phyloP scores from a whole-genome alignment of 2,113 vertebrate genomes.

The Prunella fulvescens region DNA sequence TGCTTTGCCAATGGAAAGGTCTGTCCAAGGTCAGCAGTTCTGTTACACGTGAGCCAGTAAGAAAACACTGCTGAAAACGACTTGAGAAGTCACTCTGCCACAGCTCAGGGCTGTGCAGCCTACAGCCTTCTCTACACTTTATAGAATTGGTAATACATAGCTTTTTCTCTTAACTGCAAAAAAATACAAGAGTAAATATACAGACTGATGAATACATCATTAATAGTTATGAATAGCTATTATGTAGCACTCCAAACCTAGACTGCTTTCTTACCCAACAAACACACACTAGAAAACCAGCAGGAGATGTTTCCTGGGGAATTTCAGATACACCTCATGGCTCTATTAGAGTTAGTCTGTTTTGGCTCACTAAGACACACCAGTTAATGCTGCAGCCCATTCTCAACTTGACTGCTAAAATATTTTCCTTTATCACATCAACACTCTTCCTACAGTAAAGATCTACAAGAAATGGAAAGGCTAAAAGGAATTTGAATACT shows the following conservation, averaged over 20 bases:
- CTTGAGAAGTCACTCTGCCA: not conserved
- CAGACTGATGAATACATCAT: not conserved
- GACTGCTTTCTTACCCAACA: not conserved
- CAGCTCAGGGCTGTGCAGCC: not conserved
- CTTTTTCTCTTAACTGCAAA: not conserved
- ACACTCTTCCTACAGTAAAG: not conserved
- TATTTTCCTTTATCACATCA: not conserved
- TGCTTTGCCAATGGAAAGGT: not conserved
- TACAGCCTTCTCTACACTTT: not conserved
- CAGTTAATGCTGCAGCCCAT: not conserved
- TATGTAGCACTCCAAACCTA: not conserved
- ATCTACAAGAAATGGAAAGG: not conserved
- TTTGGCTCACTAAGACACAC: not conserved
- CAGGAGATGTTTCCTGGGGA: not conserved
- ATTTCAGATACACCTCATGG: not conserved
- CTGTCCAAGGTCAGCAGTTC: not conserved
- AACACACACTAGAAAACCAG: not conserved
- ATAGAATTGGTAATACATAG: fast-evolving
- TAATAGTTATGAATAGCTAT: not conserved
- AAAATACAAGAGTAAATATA: not conserved
- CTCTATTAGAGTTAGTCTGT: not conserved
- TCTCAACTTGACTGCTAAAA: not conserved
- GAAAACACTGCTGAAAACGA: not conserved
- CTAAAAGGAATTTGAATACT: not conserved
- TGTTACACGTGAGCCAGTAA: not conserved